Conservation (phyloP, 2,797 vertebrate species). For the Apodemus agrarius region DNA sequence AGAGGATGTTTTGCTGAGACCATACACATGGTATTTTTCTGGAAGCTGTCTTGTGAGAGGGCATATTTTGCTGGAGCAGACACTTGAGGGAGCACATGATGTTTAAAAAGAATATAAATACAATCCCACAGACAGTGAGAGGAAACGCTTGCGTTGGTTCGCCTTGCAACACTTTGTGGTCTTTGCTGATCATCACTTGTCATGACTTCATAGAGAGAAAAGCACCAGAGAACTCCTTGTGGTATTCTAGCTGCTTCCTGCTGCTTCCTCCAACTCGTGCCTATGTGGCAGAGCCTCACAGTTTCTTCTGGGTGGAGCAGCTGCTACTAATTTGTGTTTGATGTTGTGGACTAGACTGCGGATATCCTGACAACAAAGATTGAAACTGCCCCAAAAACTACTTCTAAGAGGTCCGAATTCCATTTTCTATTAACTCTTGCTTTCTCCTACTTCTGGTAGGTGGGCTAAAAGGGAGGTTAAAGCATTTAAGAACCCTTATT, state of each 20-base stretch:
- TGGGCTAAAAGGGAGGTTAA: not conserved
- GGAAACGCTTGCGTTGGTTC: no score
- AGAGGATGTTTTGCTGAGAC: not conserved
- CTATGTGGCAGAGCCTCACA: not conserved
- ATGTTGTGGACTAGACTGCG: not conserved
- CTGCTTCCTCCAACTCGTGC: not conserved
- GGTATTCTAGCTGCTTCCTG: not conserved
- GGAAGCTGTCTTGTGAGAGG: no score
- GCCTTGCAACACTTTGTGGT: no score
- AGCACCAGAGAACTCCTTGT: not conserved
- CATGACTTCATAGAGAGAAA: not conserved
- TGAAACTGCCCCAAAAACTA: not conserved
- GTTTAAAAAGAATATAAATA: not conserved
- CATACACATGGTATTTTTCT: not conserved
- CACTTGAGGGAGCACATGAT: not conserved
- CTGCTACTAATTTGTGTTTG: not conserved
- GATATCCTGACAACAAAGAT: not conserved
- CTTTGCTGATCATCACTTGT: not conserved
- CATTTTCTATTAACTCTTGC: not conserved
- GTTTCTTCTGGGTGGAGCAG: not conserved
- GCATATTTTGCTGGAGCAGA: not conserved
- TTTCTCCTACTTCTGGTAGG: no score
- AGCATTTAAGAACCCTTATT: not conserved
- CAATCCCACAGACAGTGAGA: not conserved
- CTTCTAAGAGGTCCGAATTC: not conserved